A percentile compares a stretch with the other conserved stretches of the same genome.
These are phyloP conservation scores for Myotis findleyi DNA, from an alignment of 2,797 vertebrate genomes.

Conservation along the genomic window DNA sequence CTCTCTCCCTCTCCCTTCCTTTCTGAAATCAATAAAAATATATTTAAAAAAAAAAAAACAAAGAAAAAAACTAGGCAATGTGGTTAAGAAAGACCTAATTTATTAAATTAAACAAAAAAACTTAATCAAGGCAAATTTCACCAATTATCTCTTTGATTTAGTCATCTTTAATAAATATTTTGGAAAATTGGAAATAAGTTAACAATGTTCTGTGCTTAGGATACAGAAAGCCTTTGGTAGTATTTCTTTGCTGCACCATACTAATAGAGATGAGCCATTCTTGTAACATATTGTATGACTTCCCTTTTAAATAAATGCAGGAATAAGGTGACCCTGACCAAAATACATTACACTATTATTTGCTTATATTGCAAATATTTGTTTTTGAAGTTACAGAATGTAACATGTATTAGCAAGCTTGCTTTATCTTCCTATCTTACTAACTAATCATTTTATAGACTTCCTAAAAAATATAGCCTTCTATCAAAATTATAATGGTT, in stretches of 20 bases:
- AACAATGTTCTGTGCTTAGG: conserved; percentile 48
- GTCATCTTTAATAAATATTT: conserved; percentile 52
- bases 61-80: neutral
- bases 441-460: conserved; percentile 46
- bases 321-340: neutral
- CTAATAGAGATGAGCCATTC: conserved; percentile 64
- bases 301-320: conserved; percentile 58
- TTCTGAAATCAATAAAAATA: too few species aligned
- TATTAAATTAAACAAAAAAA: neutral
- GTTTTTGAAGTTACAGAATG: neutral
- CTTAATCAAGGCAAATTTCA: conserved; percentile 36
- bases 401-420: neutral
- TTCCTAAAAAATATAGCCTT: conserved; percentile 6
- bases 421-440: conserved; percentile 23
- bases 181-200: conserved; percentile 55
- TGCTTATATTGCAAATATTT: conserved; percentile 37
- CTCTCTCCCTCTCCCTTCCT: too few species aligned
- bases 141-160: neutral
- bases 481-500: conserved; percentile 33
- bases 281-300: conserved; percentile 64
- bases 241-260: conserved; percentile 56
- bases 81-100: neutral
- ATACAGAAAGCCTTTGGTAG: conserved; percentile 53
- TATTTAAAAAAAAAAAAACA: neutral
- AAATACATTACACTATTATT: conserved; percentile 42